These are phyloP conservation scores for Phaenicophaeus curvirostris DNA, from an alignment of 2,797 vertebrate genomes.

Conservation along the genomic window DNA sequence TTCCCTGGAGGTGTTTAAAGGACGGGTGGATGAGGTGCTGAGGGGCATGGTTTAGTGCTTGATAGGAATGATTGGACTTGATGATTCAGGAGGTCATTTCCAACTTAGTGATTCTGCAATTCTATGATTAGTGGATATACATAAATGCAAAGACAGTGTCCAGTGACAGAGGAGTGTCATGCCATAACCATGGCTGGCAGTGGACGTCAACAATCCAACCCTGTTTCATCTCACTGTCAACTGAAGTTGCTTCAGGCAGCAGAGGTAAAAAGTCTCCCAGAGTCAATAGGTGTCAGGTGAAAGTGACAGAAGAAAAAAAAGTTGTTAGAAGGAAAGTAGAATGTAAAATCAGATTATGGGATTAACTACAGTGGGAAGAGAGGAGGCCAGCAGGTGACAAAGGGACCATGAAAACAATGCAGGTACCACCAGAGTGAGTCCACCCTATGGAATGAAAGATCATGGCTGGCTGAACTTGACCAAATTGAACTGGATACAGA, in stretches of 20 bases:
- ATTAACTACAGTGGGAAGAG: background rate
- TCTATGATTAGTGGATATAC: background rate
- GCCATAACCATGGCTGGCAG: background rate
- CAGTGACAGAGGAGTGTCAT: background rate
- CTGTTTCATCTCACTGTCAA: background rate
- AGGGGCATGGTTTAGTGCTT: too few relatives aligned
- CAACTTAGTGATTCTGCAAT: too few relatives aligned
- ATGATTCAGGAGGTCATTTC: too few relatives aligned
- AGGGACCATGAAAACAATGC: background rate
- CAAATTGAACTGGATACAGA: background rate
- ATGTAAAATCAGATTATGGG: background rate
- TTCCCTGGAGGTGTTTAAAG: too few relatives aligned
- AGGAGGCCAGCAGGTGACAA: background rate
- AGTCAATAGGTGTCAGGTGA: background rate
- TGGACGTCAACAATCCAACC: background rate
- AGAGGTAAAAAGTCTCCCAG: background rate
- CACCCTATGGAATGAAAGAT: background rate
- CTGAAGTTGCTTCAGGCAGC: background rate
- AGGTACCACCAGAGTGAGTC: background rate
- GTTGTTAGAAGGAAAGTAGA: background rate
- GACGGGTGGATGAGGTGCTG: too few relatives aligned
- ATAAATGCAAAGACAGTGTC: background rate
- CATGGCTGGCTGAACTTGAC: background rate
- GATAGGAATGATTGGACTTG: too few relatives aligned
- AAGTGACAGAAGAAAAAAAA: background rate